Percentiles rank a stretch among this genome's conserved stretches.
These are phyloP conservation scores for Physeter macrocephalus DNA, from an alignment of 2,113 vertebrate genomes.

Conservation along the genomic window DNA sequence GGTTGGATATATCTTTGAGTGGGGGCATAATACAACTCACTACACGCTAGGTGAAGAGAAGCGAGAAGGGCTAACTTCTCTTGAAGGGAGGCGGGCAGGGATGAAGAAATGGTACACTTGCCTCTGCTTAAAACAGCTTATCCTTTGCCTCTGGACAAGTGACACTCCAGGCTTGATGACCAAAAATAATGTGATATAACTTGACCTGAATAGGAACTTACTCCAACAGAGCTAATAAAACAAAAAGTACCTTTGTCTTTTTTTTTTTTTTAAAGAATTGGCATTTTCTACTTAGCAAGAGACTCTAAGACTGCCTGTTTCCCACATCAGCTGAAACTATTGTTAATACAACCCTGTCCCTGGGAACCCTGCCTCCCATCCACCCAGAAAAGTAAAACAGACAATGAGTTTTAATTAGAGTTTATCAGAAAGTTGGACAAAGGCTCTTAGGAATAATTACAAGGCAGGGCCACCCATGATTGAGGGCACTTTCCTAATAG, in stretches of 20 bases:
- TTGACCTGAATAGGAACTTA: background rate
- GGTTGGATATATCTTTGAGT: background rate
- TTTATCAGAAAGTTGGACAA: background rate
- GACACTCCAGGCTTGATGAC: background rate
- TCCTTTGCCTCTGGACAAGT: background rate
- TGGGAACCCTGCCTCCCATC: background rate
- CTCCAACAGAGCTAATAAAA: background rate
- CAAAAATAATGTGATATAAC: background rate
- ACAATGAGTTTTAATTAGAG: slow-evolving; percentile 1
- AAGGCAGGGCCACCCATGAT: background rate
- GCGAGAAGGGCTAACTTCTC: background rate
- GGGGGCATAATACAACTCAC: background rate
- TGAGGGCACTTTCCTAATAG: background rate
- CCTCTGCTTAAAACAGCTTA: background rate
- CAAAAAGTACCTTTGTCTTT: background rate
- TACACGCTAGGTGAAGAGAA: background rate
- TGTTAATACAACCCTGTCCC: background rate
- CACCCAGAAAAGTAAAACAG: background rate
- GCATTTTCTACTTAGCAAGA: slow-evolving; percentile 21
- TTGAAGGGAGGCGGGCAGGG: background rate
- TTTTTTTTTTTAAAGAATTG: background rate
- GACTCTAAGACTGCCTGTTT: background rate
- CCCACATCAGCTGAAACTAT: background rate
- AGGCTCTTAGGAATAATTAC: background rate
- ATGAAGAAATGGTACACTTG: background rate